phyloP scores from a whole-genome alignment of 1,140 invertebrate genomes.

The Diorhabda elongata region DNA sequence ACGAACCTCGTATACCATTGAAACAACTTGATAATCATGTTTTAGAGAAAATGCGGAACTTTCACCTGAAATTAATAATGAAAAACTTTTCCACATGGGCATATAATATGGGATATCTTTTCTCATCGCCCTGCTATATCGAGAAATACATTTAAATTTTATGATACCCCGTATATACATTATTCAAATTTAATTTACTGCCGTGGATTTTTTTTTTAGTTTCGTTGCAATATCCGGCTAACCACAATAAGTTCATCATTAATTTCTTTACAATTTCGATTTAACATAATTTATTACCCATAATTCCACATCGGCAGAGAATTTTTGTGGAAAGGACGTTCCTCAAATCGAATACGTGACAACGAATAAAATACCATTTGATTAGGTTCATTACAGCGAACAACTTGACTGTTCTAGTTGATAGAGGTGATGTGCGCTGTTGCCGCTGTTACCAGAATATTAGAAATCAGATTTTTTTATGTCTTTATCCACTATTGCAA shows the following conservation, averaged over 20 bases:
- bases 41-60: too few species aligned
- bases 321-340: background rate
- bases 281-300: background rate
- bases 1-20: too few species aligned
- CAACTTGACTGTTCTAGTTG: background rate
- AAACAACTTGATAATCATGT: too few species aligned
- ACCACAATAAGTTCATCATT: background rate
- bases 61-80: too few species aligned
- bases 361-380: background rate
- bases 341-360: background rate
- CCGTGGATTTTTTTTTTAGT: background rate
- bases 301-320: background rate
- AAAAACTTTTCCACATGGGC: too few species aligned
- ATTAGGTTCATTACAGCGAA: background rate
- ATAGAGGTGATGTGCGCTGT: background rate
- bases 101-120: too few species aligned
- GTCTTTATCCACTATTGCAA: too few species aligned
- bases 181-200: too few species aligned
- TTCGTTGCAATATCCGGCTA: background rate
- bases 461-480: too few species aligned
- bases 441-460: background rate
- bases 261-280: conserved; percentile 1
- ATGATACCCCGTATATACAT: too few species aligned
- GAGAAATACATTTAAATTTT: too few species aligned
- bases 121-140: too few species aligned